Base-by-base conservation (phyloP, 2,888 invertebrate genomes). In the Syrphus vitripennis region DNA sequence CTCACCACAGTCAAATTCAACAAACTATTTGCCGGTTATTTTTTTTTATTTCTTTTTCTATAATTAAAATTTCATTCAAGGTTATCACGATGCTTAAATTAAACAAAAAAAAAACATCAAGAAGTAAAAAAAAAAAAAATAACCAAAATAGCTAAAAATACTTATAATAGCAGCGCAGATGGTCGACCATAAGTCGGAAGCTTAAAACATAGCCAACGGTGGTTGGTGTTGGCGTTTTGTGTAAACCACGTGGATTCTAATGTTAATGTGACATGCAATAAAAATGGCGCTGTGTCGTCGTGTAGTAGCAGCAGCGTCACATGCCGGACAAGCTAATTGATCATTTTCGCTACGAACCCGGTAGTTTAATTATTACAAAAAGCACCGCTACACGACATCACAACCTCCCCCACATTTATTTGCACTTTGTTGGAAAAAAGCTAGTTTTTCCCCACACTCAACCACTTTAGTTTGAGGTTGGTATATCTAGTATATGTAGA, bases 161-260 rank as follows among this genome's bases (percentile, higher is more conserved):
- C 45, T 21, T 57, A n/a, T n/a, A 80, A 67, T 84, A 59, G 76
- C 71, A 59, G 80, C 75, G 80, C 83, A 84, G 76, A 84, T 80
- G 83, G 71, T 48, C 84, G 59, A 37, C 34, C 26, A 40, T 31
- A 42, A 50, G 45, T 61, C 34, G 70, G 53, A 50, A 69, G 42
- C 70, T 70, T n/a, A n/a, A n/a, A 67, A 61, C 57, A 63, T 48
- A 55, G 65, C 42, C 53, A 48, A 45, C 14, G 24, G 31, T 37
- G 31, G 45, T 57, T 34, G 29, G 14, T 53, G 48, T 26, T 74
- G 74, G 63, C 53, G 42, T 53, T 72, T 21, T 34, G 37, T 42
- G 50, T 53, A 40, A 55, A 86, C 72, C 86, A 86, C 86, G 86
- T 86, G 86, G 82, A 74, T 16, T 70, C 55, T 70, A 79, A 75